Base-by-base conservation (phyloP, 2,113 vertebrate species). In the Calonectris borealis region DNA sequence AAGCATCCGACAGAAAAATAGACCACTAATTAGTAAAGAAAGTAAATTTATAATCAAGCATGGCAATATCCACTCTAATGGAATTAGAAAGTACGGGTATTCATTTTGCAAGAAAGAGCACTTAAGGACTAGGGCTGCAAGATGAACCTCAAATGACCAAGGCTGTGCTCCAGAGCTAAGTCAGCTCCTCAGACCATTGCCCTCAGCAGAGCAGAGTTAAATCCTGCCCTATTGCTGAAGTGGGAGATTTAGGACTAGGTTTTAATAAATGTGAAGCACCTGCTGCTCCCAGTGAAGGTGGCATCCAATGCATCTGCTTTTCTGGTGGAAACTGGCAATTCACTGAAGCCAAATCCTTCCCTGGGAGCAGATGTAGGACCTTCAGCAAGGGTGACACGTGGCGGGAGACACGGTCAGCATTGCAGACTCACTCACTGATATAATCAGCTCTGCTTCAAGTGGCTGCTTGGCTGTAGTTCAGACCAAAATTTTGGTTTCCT, bases 1-100 rank as follows among this genome's bases (percentile, higher is more conserved):
- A 91, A 95, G 19, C 29, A 7, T 86, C 85, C 49, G 5, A 72
- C 54, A 96, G 83, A 90, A 96, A 96, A 97, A 95, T 29, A 66
- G 79, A 66, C 40, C 60, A 49, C 79, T 96, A 95, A 96, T 98
- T 95, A 97, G 90, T 66, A 78, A 92, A 94, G 88, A 93, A 96
- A 68, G 72, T 85, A 93, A 88, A 95, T 92, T 92, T 83, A 78
- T 29, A 82, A 78, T 82, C 19, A 79, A 76, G 38, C 19, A 48
- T 73, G 86, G 66, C 60, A 86, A 77, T 89, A 96, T 72, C 48
- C 38, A 78, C 6, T 46, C 84, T 94, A 91, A 93, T 81, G 73
- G 46, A 95, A 24, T 49, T 83, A 71, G 48, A 89, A 95, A 6
- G 16, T 68, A 72, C 38, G 27, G 4, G 61, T 71, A 72, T 61